Conservation (phyloP, 2,113 vertebrate genomes). For the Tamias sibiricus region DNA sequence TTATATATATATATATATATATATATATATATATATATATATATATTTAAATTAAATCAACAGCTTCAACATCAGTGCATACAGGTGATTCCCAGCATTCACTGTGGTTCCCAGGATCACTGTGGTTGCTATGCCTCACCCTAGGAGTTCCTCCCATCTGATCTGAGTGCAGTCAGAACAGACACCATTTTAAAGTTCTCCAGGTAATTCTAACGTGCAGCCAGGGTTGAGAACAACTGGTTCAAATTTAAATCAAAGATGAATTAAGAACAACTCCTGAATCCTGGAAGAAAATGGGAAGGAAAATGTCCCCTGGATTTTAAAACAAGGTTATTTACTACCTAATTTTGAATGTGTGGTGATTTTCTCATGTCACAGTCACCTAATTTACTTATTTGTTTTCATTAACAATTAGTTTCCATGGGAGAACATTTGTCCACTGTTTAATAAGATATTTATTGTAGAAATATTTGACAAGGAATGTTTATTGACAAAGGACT, state of each 20-base stretch:
- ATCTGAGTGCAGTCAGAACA: not conserved
- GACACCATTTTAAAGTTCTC: not conserved
- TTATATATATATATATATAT: too few relatives aligned
- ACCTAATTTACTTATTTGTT: not conserved
- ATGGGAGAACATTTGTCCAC: not conserved
- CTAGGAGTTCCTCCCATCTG: not conserved
- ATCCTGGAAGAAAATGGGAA: not conserved
- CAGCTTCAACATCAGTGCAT: not conserved
- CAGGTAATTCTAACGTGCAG: not conserved
- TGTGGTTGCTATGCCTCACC: not conserved
- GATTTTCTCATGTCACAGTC: not conserved
- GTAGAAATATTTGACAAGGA: constrained; percentile 6
- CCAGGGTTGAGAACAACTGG: not conserved
- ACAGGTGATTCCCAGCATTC: not conserved
- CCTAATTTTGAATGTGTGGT: not conserved
- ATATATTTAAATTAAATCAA: not conserved
- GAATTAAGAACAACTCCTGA: not conserved
- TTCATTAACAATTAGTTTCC: constrained; percentile 43
- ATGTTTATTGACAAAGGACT: not conserved
- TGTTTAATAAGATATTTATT: not conserved
- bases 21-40: too few relatives aligned
- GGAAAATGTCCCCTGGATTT: not conserved
- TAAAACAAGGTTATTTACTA: not conserved
- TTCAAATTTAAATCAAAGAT: constrained; percentile 30
- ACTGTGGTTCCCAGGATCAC: not conserved